A percentile compares a stretch with the other conserved stretches of the same genome.
Conservation (phyloP, 2,888 invertebrate species). For the Drosophila rubida region DNA sequence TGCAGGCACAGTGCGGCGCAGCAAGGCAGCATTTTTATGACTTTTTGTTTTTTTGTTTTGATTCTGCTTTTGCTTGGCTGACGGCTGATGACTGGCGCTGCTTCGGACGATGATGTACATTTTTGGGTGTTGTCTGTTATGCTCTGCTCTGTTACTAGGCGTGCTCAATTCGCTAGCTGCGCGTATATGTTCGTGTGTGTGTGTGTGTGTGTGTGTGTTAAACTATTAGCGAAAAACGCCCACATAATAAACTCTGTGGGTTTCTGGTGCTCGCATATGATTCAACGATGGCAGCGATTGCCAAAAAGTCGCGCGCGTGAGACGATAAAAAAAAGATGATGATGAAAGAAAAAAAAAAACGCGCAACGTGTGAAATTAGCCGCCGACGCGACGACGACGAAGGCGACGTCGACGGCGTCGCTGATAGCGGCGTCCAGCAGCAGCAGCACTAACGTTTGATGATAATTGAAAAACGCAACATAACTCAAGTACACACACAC, state of each 20-base stretch:
- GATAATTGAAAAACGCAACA: conserved; percentile 50
- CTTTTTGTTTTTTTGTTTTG: conserved; percentile 7
- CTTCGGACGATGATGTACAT: conserved; percentile 1
- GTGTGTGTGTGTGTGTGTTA: conserved; percentile 2
- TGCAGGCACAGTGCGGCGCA: conserved; percentile 10
- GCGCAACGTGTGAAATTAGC: conserved; percentile 29
- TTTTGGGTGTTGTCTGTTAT: conserved; percentile 33
- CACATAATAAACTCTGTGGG: conserved; percentile 41
- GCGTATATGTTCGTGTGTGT: background rate
- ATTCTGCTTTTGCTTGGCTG: conserved; percentile 2
- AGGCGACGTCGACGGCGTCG: background rate
- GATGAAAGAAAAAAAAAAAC: conserved; percentile 9
- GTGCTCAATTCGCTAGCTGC: conserved; percentile 19
- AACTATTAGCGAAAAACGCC: conserved; percentile 51
- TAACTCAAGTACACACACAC: conserved; percentile 18
- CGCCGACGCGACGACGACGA: too few relatives aligned
- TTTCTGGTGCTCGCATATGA: conserved; percentile 8
- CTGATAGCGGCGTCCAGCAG: conserved; percentile 17
- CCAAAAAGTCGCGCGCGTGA: conserved; percentile 50
- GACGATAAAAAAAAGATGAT: conserved; percentile 31
- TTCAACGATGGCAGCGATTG: conserved; percentile 22
- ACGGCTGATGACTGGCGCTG: background rate
- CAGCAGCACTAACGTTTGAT: conserved; percentile 13
- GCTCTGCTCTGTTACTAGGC: conserved; percentile 9
- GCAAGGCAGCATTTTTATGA: background rate